Evolutionary conservation across 2,888 invertebrate species (phyloP), one percentile per base, ranked within the genome.

Genomic region (Epicampocera succincta): DNA sequence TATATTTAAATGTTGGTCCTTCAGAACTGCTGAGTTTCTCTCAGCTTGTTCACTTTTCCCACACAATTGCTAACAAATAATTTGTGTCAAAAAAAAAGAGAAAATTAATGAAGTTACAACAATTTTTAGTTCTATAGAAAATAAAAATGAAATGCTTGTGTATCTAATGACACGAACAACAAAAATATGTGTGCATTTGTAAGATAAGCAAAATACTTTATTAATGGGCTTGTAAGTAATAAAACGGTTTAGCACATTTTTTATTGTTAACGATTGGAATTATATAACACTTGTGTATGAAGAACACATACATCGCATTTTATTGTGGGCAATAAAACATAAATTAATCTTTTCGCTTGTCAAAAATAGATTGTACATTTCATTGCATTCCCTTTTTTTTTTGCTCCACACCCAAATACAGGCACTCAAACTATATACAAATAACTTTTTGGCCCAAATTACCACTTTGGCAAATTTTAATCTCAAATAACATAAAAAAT

Each of bases 391-490:
- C 1, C 33, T 9, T 1, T 33, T 33, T 33, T 33, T 33, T 9
- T 33, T 9, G 8, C 33, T 33, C 6, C 33, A 9, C 33, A 9
- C 33, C 3, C 8, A 25, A 25, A 25, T 25, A 5, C 48, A 29
- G 15, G 29, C 25, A 33, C 4, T n/a, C 48, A 40, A 61, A 33
- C 61, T 61, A 68, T 44, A 61, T 38, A 33, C 52, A 52, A 60
- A 52, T 61, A 52, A 76, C 52, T 61, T 29, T 76, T 61, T 68
- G 68, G 61, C 60, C 75, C 75, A 68, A 61, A 63, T 61, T 66
- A 58, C n/a, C n/a, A 40, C 19, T 58, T 58, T 50, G 58, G 33
- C 50, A 33, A 19, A 19, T 42, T 68, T 42, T 68, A 42, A 60
- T 42, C 29, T 12, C 44, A 50, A 74, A 66, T 33, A 74, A 56